These are phyloP conservation scores for Pocillopora damicornis DNA, from an alignment of 64 coral and sea anemone species.

Conservation along the genomic window DNA sequence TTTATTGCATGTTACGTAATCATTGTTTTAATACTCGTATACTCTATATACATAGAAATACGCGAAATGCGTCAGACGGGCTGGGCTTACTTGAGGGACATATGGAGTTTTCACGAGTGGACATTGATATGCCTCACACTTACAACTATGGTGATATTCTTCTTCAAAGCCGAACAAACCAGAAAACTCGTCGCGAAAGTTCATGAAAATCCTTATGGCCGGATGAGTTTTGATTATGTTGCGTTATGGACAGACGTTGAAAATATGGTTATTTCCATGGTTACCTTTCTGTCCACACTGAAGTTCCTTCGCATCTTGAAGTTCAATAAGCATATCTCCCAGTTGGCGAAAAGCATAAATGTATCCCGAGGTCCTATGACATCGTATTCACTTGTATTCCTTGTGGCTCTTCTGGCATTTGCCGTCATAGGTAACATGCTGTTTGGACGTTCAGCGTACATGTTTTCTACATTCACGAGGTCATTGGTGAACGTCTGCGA, in stretches of 20 bases:
- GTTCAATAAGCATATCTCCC: constrained; percentile 46
- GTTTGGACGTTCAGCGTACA: constrained; percentile 7
- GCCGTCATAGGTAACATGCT: constrained; percentile 57
- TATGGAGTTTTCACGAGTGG: constrained; percentile 33
- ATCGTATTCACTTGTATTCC: constrained; percentile 48
- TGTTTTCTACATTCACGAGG: constrained; percentile 8
- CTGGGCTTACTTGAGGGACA: constrained; percentile 45
- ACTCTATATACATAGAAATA: constrained; percentile 32
- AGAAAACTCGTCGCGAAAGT: constrained; percentile 39
- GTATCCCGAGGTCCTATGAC: constrained; percentile 14
- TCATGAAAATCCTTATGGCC: constrained; percentile 57
- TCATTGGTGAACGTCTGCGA: neutral
- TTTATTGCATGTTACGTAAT: constrained; percentile 50
- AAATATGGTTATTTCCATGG: constrained; percentile 39
- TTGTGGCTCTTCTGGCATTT: constrained; percentile 48
- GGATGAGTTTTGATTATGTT: constrained; percentile 61
- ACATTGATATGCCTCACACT: constrained; percentile 57
- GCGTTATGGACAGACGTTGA: constrained; percentile 46
- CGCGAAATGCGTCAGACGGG: neutral
- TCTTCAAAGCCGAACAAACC: constrained; percentile 49
- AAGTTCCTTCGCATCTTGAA: constrained; percentile 61
- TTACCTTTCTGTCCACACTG: constrained; percentile 51
- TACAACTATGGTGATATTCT: constrained; percentile 15
- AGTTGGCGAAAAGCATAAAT: constrained; percentile 32
- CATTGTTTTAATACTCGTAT: constrained; percentile 44